phyloP scores from a whole-genome alignment of 2,888 invertebrate species.

The Molanna angustata region DNA sequence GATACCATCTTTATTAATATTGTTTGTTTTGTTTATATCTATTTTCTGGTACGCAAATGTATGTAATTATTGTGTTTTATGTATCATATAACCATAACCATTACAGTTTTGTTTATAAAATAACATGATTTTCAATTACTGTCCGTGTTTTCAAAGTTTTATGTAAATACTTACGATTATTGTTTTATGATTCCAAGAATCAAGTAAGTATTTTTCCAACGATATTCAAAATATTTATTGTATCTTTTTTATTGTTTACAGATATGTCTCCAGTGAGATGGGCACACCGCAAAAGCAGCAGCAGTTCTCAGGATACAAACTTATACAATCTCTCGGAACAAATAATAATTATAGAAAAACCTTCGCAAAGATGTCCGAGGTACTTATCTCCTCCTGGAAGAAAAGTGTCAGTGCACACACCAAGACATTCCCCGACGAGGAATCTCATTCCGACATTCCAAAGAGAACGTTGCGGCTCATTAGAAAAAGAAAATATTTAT shows the following conservation, averaged over 20 bases:
- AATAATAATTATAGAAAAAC: conserved; percentile 58
- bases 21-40: too few relatives aligned
- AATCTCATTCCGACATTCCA: conserved; percentile 47
- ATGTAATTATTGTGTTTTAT: too few relatives aligned
- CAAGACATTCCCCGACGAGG: conserved; percentile 45
- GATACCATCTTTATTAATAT: too few relatives aligned
- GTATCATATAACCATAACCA: too few relatives aligned
- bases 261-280: conserved; percentile 65
- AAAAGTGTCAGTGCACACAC: conserved; percentile 50
- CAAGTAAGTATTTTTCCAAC: too few relatives aligned
- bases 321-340: conserved; percentile 65
- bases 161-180: too few relatives aligned
- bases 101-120: too few relatives aligned
- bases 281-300: conserved; percentile 59
- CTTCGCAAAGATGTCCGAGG: conserved; percentile 50
- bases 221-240: background rate
- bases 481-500: conserved; percentile 56
- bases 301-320: conserved; percentile 63
- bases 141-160: too few relatives aligned
- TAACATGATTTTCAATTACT: too few relatives aligned
- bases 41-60: too few relatives aligned
- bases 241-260: conserved; percentile 40
- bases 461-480: conserved; percentile 50
- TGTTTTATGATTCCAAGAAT: too few relatives aligned
- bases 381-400: conserved; percentile 46